Evolutionary conservation across 2,888 invertebrate genomes (phyloP).

Genomic region (Drosophila subsilvestris): DNA sequence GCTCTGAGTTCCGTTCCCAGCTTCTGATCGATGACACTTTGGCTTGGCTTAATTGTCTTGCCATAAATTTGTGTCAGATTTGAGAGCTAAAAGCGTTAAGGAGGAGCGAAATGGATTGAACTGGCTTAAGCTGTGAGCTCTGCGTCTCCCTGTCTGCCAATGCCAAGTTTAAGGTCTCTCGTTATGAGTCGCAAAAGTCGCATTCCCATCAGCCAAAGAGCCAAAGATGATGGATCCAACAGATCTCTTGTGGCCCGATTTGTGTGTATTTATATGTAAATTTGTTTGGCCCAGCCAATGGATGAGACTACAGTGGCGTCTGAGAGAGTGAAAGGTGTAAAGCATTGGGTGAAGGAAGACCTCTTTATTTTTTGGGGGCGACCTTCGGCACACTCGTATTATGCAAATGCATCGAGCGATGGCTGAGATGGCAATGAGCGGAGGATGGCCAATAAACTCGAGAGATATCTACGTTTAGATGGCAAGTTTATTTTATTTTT

Average conservation of each 20-base stretch:
- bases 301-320: not conserved
- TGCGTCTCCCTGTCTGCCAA: no score
- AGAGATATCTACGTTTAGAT: conserved; percentile 49
- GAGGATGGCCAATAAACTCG: conserved; percentile 43
- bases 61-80: conserved; percentile 27
- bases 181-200: conserved; percentile 29
- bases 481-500: conserved; percentile 74
- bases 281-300: conserved; percentile 15
- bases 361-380: conserved; percentile 20
- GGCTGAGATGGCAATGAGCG: conserved; percentile 39
- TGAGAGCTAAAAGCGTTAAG: not conserved
- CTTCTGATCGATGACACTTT: conserved; percentile 45
- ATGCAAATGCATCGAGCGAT: conserved; percentile 47
- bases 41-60: conserved; percentile 24
- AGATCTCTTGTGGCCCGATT: conserved; percentile 40
- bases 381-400: conserved; percentile 38
- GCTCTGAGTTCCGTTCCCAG: conserved; percentile 55
- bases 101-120: no score
- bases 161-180: conserved; percentile 71
- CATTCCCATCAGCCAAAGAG: no score
- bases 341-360: conserved; percentile 30
- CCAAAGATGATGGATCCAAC: not conserved
- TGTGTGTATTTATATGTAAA: conserved; percentile 29
- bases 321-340: conserved; percentile 65
- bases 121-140: no score